A percentile compares a stretch with the other conserved stretches of the same genome.
Conservation (phyloP, 1,140 invertebrate genomes). For the Aphaenogaster rudis region DNA sequence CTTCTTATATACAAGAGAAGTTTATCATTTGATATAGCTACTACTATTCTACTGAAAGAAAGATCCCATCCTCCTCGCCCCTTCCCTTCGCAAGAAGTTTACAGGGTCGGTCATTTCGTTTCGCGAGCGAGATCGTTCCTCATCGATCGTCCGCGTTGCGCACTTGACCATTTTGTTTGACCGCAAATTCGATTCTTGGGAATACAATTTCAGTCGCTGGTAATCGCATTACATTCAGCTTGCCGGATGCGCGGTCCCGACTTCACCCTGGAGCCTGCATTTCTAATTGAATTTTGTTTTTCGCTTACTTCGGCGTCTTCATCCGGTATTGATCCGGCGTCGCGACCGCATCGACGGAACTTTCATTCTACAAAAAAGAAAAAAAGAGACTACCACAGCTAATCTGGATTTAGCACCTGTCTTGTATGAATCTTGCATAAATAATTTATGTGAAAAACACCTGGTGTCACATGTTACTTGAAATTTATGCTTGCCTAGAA, state of each 20-base stretch:
- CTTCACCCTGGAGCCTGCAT: conserved; percentile 44
- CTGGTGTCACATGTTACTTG: conserved; percentile 26
- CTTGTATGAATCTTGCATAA: conserved; percentile 14
- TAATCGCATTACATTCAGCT: conserved; percentile 79
- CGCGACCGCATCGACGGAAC: conserved; percentile 24
- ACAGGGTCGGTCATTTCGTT: conserved; percentile 25
- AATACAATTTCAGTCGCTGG: conserved; percentile 79
- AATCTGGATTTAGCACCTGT: conserved; percentile 30
- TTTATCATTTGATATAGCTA: conserved; percentile 47
- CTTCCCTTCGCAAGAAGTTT: neutral
- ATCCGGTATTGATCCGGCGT: conserved; percentile 51
- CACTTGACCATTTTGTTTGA: conserved; percentile 74
- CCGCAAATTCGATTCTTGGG: conserved; percentile 80
- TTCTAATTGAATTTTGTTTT: conserved; percentile 60
- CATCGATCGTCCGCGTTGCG: conserved; percentile 37
- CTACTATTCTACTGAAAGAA: conserved; percentile 20
- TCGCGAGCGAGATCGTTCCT: conserved; percentile 24
- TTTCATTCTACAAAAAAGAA: neutral
- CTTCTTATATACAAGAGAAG: conserved; percentile 35
- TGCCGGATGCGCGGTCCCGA: conserved; percentile 64
- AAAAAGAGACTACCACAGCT: neutral
- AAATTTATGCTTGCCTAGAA: conserved; percentile 33
- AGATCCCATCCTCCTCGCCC: neutral
- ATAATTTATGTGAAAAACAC: conserved; percentile 54
- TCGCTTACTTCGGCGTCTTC: conserved; percentile 43